phyloP scores from a whole-genome alignment of 2,888 invertebrate genomes.

The Oegoconia quadripuncta region DNA sequence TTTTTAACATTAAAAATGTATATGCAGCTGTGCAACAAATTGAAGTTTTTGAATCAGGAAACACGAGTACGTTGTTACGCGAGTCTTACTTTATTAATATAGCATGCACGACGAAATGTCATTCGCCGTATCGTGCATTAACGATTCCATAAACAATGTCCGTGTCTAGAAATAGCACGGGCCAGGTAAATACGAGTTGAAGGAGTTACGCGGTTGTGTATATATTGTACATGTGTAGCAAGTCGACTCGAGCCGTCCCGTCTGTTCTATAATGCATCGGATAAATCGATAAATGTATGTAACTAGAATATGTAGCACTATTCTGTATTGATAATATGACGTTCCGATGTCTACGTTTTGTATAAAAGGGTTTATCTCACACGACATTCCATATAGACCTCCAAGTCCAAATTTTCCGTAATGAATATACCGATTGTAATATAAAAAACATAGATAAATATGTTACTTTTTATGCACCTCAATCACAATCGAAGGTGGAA shows the following conservation, averaged over 20 bases:
- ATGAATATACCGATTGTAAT: too few relatives aligned
- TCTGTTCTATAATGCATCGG: conserved; percentile 67
- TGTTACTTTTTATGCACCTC: too few relatives aligned
- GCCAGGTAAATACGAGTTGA: conserved; percentile 52
- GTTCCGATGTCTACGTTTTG: conserved; percentile 4
- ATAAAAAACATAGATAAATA: too few relatives aligned
- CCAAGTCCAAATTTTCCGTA: too few relatives aligned
- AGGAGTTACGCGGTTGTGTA: conserved; percentile 34
- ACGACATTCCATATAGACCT: too few relatives aligned
- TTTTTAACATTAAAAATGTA: too few relatives aligned
- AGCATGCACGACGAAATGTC: conserved; percentile 45
- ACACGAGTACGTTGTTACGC: not conserved
- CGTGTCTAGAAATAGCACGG: conserved; percentile 57
- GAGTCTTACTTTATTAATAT: conserved; percentile 1
- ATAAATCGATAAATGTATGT: conserved; percentile 58
- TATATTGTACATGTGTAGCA: conserved; percentile 1
- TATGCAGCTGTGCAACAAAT: too few relatives aligned
- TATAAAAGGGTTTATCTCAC: too few relatives aligned
- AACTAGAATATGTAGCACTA: conserved; percentile 41
- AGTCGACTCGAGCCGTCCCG: conserved; percentile 34
- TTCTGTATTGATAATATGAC: conserved; percentile 37
- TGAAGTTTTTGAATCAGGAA: conserved; percentile 3
- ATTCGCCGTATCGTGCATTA: conserved; percentile 50
- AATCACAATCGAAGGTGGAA: too few relatives aligned
- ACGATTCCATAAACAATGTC: conserved; percentile 69